Evolutionary conservation across 2,888 invertebrate genomes (phyloP), one percentile per base, ranked within the genome.

Genomic region (Poecilus cupreus): DNA sequence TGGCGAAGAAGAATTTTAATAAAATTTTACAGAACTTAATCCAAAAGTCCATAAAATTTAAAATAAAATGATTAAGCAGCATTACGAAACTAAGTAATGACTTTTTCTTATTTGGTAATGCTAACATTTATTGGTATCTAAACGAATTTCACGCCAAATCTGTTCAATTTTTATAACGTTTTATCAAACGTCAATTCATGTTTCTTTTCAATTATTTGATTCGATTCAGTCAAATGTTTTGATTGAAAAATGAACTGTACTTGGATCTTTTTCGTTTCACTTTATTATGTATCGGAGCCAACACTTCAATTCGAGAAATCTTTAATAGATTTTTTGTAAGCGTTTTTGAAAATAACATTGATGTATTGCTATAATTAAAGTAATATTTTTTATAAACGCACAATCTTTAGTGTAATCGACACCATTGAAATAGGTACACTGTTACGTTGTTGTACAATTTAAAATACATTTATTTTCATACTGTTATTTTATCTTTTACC

Each of bases 211-310:
- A 75, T 75, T 51, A 51, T 75, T 75, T 54, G 75, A 75, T 75
- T 75, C 75, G 75, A 75, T 75, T 75, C 75, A 51, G 26, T 51
- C 51, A 75, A 51, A 75, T 46, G 13, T 72, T 72, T 24, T 72
- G 43, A 72, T 32, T 51, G 75, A 75, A 75, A 75, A 51, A 75
- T 75, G 68, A 68, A 68, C 60, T 60, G 60, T 24, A 60, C 60
- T 24, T 24, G 26, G 24, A 60, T 24, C 5, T 60, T 60, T 60
- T 60, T 60, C 13, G 22, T 13, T 60, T 26, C 26, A 26, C 13
- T 60, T 60, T 60, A 60, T 60, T 60, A 26, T 60, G 26, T 43
- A n/a, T 60, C 26, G n/a, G 13, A 60, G 6, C n/a, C 26, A 24
- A 60, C 60, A 60, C 54, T 2, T 54, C 60, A 3, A 26, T 13